These are phyloP conservation scores for Podiceps cristatus DNA, from an alignment of 2,113 vertebrate genomes.

Conservation along the genomic window DNA sequence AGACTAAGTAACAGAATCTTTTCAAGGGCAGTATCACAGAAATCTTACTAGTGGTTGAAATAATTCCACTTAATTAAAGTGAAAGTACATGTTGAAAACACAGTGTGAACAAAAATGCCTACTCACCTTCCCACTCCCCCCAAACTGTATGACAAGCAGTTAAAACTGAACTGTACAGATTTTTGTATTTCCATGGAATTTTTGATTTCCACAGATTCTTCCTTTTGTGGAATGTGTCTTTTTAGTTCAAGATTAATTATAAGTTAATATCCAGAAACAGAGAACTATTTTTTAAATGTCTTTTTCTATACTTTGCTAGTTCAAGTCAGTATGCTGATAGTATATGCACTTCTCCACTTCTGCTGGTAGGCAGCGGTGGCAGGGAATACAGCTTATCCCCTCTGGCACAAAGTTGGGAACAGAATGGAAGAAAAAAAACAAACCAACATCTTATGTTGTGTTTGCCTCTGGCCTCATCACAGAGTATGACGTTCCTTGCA, in stretches of 20 bases:
- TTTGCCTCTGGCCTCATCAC: background rate
- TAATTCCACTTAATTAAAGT: background rate
- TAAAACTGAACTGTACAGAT: background rate
- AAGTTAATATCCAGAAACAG: background rate
- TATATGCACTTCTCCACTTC: background rate
- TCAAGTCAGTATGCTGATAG: background rate
- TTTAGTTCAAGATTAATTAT: background rate
- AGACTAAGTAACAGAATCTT: background rate
- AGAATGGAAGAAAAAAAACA: background rate
- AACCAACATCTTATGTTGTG: fast-evolving
- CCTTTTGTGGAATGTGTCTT: background rate
- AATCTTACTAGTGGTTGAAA: background rate
- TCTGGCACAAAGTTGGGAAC: background rate
- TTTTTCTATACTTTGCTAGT: background rate
- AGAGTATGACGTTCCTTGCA: background rate
- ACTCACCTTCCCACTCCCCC: background rate
- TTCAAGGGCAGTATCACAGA: background rate
- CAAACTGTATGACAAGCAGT: background rate
- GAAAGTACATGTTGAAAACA: background rate
- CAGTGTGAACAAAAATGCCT: background rate
- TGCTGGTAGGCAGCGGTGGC: background rate
- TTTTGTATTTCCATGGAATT: background rate
- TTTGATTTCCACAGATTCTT: background rate
- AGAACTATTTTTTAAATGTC: background rate
- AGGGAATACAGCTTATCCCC: background rate